Conservation (phyloP, 1,140 invertebrate genomes). For the Protaetia brevitarsis region DNA sequence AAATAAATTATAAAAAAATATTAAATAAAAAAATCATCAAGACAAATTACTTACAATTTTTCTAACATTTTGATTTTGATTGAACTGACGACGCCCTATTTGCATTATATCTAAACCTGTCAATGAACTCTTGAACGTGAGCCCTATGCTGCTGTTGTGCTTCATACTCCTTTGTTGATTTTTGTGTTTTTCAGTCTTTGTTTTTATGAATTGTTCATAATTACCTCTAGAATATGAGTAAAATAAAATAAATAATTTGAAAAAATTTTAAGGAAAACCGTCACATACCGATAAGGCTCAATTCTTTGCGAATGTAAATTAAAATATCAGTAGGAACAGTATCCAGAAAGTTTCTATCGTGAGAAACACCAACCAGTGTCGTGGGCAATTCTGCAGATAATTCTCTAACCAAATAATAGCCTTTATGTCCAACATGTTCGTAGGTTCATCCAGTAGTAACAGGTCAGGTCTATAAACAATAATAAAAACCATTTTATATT, state of each 20-base stretch:
- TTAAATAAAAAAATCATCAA: too few species aligned
- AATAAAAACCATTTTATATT: too few species aligned
- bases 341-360: constrained; percentile 96
- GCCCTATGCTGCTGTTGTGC: constrained; percentile 92
- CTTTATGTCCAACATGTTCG: constrained; percentile 99
- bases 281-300: constrained; percentile 73
- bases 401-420: constrained; percentile 99
- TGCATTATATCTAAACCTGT: constrained; percentile 97
- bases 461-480: constrained; percentile 66
- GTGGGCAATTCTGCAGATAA: constrained; percentile 96
- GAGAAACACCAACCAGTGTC: constrained; percentile 95
- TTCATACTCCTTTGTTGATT: constrained; percentile 97
- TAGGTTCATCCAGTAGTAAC: constrained; percentile 86
- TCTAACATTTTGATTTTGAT: constrained; percentile 99
- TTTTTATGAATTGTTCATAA: constrained; percentile 94
- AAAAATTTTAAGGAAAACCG: not conserved
- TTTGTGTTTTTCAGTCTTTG: constrained; percentile 90
- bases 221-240: constrained; percentile 70
- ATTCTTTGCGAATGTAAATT: constrained; percentile 84
- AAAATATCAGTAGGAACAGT: constrained; percentile 96
- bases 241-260: not conserved
- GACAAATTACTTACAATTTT: constrained; percentile 87
- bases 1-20: too few species aligned
- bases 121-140: constrained; percentile 98
- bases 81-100: constrained; percentile 97